Conservation (phyloP, 2,797 vertebrate genomes). For the Catamblyrhynchus diadema region DNA sequence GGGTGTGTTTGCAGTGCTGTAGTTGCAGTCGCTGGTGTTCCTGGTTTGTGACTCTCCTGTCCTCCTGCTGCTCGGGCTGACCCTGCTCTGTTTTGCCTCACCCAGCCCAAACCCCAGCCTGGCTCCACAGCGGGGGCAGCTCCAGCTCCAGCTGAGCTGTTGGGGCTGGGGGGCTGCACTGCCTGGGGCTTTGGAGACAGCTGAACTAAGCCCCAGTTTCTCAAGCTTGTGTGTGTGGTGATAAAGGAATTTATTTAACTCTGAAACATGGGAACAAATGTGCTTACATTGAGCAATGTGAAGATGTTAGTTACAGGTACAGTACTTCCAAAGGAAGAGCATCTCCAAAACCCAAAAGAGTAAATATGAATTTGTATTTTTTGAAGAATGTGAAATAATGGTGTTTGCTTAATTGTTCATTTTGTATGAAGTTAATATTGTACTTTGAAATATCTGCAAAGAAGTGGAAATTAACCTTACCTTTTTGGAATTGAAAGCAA, state of each 20-base stretch:
- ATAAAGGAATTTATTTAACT: slow-evolving; percentile 75
- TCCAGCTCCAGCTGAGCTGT: not conserved
- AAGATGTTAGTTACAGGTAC: slow-evolving; percentile 81
- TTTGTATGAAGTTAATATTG: slow-evolving; percentile 95
- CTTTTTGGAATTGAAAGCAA: slow-evolving; percentile 96
- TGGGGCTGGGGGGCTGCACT: not conserved
- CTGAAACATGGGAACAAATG: slow-evolving; percentile 75
- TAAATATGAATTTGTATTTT: slow-evolving; percentile 93
- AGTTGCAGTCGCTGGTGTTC: not conserved
- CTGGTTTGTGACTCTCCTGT: not conserved
- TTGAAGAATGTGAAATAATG: slow-evolving; percentile 95
- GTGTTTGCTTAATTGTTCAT: slow-evolving; percentile 92
- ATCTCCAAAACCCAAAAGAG: slow-evolving; percentile 86
- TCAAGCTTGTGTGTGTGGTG: slow-evolving; percentile 67
- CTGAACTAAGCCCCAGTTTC: slow-evolving; percentile 53
- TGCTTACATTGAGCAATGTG: slow-evolving; percentile 80
- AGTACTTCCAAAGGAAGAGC: slow-evolving; percentile 91
- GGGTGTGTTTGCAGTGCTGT: slow-evolving; percentile 64
- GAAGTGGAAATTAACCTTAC: slow-evolving; percentile 87
- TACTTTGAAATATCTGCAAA: slow-evolving; percentile 85
- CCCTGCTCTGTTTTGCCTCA: not conserved
- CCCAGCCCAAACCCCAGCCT: not conserved
- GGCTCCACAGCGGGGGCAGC: not conserved
- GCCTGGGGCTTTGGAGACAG: slow-evolving; percentile 51
- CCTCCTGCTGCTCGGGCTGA: not conserved